These are phyloP conservation scores for Neotoxoptera formosana DNA, from an alignment of 1,140 invertebrate genomes.

Conservation along the genomic window DNA sequence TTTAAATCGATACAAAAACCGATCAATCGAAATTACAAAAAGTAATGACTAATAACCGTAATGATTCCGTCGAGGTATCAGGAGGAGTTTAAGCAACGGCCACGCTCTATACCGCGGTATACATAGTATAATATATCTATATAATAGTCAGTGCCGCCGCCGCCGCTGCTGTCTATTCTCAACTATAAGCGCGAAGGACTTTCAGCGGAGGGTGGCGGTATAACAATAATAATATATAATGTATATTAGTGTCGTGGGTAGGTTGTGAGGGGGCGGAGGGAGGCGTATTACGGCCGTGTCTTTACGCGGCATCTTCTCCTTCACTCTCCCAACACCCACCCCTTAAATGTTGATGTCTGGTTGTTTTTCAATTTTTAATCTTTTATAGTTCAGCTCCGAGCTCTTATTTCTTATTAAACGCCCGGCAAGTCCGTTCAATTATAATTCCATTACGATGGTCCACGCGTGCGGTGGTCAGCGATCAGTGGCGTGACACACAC, in stretches of 20 bases:
- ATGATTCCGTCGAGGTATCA: background rate
- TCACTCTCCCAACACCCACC: background rate
- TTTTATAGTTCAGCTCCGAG: background rate
- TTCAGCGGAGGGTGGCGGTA: background rate
- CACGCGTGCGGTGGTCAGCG: background rate
- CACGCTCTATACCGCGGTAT: background rate
- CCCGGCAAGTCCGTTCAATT: constrained; percentile 32
- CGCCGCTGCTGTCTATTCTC: background rate
- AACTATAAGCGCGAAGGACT: background rate
- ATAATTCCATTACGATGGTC: constrained; percentile 42
- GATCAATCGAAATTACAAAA: background rate
- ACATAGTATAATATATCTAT: background rate
- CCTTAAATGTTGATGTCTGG: constrained; percentile 3
- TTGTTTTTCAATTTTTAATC: constrained; percentile 45
- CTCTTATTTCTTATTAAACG: constrained; percentile 41
- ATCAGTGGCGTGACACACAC: background rate
- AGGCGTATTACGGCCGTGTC: background rate
- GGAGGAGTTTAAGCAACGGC: background rate
- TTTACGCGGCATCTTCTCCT: background rate
- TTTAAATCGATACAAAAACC: background rate
- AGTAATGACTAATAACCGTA: constrained; percentile 11
- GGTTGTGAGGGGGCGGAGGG: background rate
- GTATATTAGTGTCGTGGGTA: background rate
- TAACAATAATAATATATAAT: background rate
- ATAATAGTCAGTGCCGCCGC: background rate